These are phyloP conservation scores for Catagonus wagneri DNA, from an alignment of 2,113 vertebrate genomes.

Conservation along the genomic window DNA sequence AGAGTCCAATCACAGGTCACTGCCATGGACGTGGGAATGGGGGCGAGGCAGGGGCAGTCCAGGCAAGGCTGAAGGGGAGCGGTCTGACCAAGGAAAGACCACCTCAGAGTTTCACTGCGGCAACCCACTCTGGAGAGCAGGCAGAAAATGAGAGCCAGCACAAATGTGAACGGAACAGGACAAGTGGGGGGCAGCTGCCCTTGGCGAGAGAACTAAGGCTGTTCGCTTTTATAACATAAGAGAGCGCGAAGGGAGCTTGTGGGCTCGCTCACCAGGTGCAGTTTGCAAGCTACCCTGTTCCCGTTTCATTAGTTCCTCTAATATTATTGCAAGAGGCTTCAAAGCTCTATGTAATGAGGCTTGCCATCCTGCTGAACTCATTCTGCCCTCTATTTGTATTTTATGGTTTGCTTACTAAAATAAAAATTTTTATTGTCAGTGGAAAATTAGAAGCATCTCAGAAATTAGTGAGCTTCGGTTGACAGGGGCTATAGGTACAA, in stretches of 20 bases:
- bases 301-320: slow-evolving; percentile 30
- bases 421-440: neutral
- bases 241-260: neutral
- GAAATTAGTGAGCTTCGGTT: slow-evolving; percentile 9
- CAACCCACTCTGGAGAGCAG: slow-evolving; percentile 27
- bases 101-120: slow-evolving; percentile 38
- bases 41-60: neutral
- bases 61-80: neutral
- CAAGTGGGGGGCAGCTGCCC: neutral
- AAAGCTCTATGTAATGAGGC: neutral
- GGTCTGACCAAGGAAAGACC: neutral
- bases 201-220: slow-evolving; percentile 23
- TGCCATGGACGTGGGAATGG: neutral
- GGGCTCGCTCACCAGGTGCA: neutral
- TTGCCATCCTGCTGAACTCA: neutral
- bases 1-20: neutral
- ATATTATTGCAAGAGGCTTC: slow-evolving; percentile 54
- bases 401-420: slow-evolving; percentile 23
- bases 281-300: neutral
- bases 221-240: neutral
- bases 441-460: slow-evolving; percentile 48
- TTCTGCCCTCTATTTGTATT: slow-evolving; percentile 54
- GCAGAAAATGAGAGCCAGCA: slow-evolving; percentile 49
- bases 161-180: slow-evolving; percentile 38
- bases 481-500: neutral